phyloP scores from a whole-genome alignment of 2,797 vertebrate species.

The Valencia hispanica region DNA sequence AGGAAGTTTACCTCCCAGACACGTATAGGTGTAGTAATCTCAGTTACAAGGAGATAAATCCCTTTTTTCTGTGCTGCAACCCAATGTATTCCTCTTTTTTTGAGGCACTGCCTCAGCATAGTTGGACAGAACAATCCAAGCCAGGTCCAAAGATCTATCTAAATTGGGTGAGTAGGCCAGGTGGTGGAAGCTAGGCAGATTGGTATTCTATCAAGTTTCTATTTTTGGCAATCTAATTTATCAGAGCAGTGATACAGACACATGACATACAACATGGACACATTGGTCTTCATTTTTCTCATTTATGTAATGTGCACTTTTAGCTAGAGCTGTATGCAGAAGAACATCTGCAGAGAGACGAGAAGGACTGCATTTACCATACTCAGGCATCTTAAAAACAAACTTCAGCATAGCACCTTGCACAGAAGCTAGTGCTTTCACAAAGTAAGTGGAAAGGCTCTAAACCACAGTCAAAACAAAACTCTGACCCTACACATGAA shows the following conservation, averaged over 20 bases:
- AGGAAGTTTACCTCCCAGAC: conserved; percentile 41
- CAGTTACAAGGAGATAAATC: conserved; percentile 60
- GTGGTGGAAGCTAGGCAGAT: neutral
- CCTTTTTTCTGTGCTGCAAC: conserved; percentile 52
- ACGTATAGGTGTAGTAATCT: conserved; percentile 38
- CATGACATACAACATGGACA: neutral
- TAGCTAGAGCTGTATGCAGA: neutral
- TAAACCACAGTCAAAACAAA: conserved; percentile 12
- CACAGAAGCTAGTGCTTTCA: conserved; percentile 6
- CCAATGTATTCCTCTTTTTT: conserved; percentile 54
- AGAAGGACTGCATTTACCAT: conserved; percentile 3
- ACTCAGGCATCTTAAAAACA: conserved; percentile 26
- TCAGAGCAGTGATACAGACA: conserved; percentile 15
- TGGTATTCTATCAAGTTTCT: conserved; percentile 44
- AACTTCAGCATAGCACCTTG: conserved; percentile 7
- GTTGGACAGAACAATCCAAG: conserved; percentile 44
- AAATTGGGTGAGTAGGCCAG: conserved; percentile 44
- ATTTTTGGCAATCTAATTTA: conserved; percentile 49
- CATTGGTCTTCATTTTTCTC: neutral
- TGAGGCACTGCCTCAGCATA: conserved; percentile 40
- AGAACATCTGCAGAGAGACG: conserved; percentile 19
- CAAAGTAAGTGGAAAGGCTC: conserved; percentile 26
- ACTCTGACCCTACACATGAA: neutral
- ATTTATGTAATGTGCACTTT: conserved; percentile 1
- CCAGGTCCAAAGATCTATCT: conserved; percentile 41